Base-by-base conservation (phyloP, 2,797 vertebrate genomes). In the Halcyon smyrnensis region DNA sequence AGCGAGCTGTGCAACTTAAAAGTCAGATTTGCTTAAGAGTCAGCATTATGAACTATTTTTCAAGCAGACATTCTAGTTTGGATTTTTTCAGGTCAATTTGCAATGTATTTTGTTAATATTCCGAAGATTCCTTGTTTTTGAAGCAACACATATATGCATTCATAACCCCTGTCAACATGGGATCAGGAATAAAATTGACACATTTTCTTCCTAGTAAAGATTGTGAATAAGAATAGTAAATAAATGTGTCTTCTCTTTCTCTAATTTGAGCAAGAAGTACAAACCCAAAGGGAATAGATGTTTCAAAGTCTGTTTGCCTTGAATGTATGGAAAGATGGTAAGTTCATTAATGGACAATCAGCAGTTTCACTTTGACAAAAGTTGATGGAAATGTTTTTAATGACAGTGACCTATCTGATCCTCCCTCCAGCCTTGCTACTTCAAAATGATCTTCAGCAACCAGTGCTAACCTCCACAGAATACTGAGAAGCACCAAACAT, bases 381-480 rank as follows among this genome's bases (percentile, higher is more conserved):
- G 54, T 79, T 8, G 5, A 15, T 91, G 37, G 64, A 95, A 80
- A 41, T 67, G 20, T 76, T 88, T 94, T 92, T 89, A 92, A 91
- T 64, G 89, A 80, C 56, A 87, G 36, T 94, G 91, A 69, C 82
- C 71, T 84, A 76, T 46, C 45, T 75, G 39, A 73, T 93, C 64
- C 46, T 95, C 63, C 86, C 70, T 91, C 39, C n/a, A 86, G 87
- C 69, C 84, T 21, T 4, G 1, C 30, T 56, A 39, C 39, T 90
- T 85, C 45, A 88, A 80, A 88, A 93, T 64, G 36, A 70, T 76
- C 65, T 89, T 95, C 60, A 80, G 65, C 93, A 90, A 70, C 32
- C 24, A 36, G 32, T 84, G n/a, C 16, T 82, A 92, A 91, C 59
- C 34, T 5, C 12, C 65, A 41, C 13, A 50, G 85, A 92, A 89